Base-by-base conservation (phyloP, 2,888 invertebrate species). In the Rotaria socialis region DNA sequence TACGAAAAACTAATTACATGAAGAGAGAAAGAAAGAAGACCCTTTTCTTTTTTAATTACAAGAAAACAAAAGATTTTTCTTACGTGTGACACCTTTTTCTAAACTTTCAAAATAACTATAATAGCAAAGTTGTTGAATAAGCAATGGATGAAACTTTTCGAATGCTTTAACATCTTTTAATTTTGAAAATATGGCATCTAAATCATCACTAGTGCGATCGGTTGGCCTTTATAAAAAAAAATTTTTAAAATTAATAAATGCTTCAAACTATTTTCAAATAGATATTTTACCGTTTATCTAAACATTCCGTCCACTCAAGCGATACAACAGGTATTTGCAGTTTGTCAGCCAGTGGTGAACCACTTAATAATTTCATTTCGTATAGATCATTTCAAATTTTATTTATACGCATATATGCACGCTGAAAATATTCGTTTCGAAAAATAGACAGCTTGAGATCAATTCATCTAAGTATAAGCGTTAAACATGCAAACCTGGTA, bases 81-180 rank as follows among this genome's bases (percentile, higher is more conserved):
- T 94, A 94, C 94, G 92, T 89, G 94, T 94, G 86, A 94, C 94
- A 87, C 94, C 94, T 90, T 94, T 94, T 90, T 94, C 94, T 89
- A 95, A 92, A 90, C 94, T 94, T 91, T 94, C 94, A 91, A 94
- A 94, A 91, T 94, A 94, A 88, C 94, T 94, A 90, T 94, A 94
- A 90, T 93, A 93, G 88, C 94, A 94, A 89, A 94, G 92, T 91
- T 94, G 94, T 90, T 94, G 94, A 86, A 94, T 92, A 86, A 94
- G 93, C 47, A 93, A 93, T 88, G 94, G 93, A 85, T 94, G 94
- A 87, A 91, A 91, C 87, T 90, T 90, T 87, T 90, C 90, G 88
- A 91, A 90, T 41, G 90, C 90, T 87, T 89, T 90, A 47, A 90
- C 89, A 85, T 90, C 89, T 86, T 90, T 90, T 67, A 91, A 88